These are phyloP conservation scores for Etheostoma cragini DNA, from an alignment of 2,113 vertebrate species.

Conservation along the genomic window DNA sequence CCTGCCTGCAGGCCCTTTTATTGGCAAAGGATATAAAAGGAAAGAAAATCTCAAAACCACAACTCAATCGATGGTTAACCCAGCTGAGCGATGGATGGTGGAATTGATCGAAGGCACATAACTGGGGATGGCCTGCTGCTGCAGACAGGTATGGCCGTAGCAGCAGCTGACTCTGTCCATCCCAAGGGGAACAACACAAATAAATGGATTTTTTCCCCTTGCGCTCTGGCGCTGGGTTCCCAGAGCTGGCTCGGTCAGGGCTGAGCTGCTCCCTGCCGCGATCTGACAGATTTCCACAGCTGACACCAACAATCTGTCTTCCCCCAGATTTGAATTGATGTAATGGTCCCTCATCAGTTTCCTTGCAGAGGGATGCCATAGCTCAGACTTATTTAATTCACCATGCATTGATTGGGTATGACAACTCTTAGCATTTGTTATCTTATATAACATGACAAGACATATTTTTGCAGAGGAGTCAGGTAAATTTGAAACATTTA, in stretches of 20 bases:
- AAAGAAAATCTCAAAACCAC: conserved; percentile 1
- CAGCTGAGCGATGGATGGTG: conserved; percentile 1
- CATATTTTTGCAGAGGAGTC: neutral
- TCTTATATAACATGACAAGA: conserved; percentile 14
- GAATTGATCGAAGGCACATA: conserved; percentile 4
- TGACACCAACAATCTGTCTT: conserved; percentile 27
- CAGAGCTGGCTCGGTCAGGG: conserved; percentile 4
- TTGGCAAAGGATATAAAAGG: neutral
- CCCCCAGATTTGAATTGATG: conserved; percentile 30
- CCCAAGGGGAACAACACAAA: conserved; percentile 48
- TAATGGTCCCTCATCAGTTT: conserved; percentile 17
- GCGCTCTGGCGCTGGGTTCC: conserved; percentile 1
- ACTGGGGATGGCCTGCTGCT: neutral
- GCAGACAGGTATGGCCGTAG: conserved; percentile 7
- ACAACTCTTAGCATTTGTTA: conserved; percentile 27
- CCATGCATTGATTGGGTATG: conserved; percentile 12
- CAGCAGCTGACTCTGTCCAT: conserved; percentile 5
- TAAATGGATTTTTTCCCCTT: conserved; percentile 59
- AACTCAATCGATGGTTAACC: conserved; percentile 31
- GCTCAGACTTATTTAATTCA: conserved; percentile 22
- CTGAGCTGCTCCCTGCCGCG: conserved; percentile 34
- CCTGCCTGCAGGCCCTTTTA: neutral
- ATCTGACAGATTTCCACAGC: conserved; percentile 48
- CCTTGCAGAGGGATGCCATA: neutral
- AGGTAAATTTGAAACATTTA: neutral